These are phyloP conservation scores for Dicaeum eximium DNA, from an alignment of 2,113 vertebrate genomes.

Conservation along the genomic window DNA sequence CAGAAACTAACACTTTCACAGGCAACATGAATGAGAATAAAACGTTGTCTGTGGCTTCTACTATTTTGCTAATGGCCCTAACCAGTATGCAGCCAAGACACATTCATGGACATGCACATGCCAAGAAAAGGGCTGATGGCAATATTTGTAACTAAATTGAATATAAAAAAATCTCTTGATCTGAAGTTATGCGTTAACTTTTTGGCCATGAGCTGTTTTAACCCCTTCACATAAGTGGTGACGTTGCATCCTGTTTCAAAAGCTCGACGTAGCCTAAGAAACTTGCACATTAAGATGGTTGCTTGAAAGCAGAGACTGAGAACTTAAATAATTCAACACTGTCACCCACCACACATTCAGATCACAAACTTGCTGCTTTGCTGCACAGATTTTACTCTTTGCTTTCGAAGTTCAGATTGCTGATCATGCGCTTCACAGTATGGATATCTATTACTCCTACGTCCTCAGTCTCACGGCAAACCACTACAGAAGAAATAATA, in stretches of 20 bases:
- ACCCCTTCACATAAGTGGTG: not conserved
- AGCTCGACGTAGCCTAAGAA: not conserved
- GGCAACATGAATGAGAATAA: not conserved
- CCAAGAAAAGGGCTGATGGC: constrained; percentile 3
- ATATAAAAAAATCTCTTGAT: constrained; percentile 1
- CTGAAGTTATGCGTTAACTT: not conserved
- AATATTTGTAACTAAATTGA: constrained; percentile 21
- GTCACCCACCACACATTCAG: not conserved
- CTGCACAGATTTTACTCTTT: not conserved
- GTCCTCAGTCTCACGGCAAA: not conserved
- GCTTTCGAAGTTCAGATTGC: constrained; percentile 33
- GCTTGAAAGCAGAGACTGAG: not conserved
- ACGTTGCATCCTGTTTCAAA: not conserved
- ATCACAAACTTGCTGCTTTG: not conserved
- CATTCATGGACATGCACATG: not conserved
- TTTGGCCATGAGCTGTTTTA: not conserved
- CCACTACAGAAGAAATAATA: constrained; percentile 34
- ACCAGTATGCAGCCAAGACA: not conserved
- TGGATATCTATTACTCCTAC: not conserved
- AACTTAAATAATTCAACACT: not conserved
- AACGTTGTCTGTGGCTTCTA: not conserved
- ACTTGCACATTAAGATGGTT: not conserved
- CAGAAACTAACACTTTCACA: not conserved
- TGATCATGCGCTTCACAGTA: not conserved
- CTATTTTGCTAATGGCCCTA: not conserved